A percentile compares a stretch with the other conserved stretches of the same genome.
phyloP scores from a whole-genome alignment of 2,888 invertebrate genomes.

The Linyphia triangularis region DNA sequence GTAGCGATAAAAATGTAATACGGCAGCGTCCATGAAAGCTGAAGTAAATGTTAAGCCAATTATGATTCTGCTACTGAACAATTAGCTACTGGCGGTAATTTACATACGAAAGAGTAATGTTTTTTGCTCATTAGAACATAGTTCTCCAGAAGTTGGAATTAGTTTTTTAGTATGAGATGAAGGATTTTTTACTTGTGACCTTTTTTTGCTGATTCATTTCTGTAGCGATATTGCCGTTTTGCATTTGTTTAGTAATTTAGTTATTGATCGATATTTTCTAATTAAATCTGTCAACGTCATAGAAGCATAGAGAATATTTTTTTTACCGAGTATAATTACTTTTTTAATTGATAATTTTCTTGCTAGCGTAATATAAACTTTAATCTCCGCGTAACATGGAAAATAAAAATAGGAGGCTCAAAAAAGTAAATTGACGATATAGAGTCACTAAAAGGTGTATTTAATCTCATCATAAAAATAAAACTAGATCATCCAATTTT shows the following conservation, averaged over 20 bases:
- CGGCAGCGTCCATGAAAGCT: constrained; percentile 32
- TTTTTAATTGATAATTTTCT: background rate
- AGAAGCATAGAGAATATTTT: background rate
- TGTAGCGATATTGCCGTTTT: constrained; percentile 24
- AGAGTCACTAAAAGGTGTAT: no score
- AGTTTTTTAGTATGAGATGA: background rate
- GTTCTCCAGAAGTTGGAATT: constrained; percentile 24
- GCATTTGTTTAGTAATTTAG: constrained; percentile 51
- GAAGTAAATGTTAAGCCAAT: constrained; percentile 62
- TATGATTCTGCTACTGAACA: constrained; percentile 57
- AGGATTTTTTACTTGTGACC: background rate
- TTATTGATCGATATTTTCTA: constrained; percentile 64
- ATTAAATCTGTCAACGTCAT: constrained; percentile 64
- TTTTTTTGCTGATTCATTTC: constrained; percentile 31
- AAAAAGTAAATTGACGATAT: constrained; percentile 1
- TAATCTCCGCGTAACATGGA: background rate
- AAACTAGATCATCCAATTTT: no score
- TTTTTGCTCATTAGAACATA: constrained; percentile 63
- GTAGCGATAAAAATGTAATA: constrained; percentile 50
- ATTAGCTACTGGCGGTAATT: constrained; percentile 61
- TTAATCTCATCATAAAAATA: no score
- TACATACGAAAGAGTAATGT: constrained; percentile 47
- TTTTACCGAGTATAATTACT: background rate
- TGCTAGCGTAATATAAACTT: background rate
- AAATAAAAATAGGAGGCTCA: background rate